Percentiles rank a stretch among this genome's conserved stretches.
Conservation (phyloP, 2,113 vertebrate species). For the Dermatemys mawii region DNA sequence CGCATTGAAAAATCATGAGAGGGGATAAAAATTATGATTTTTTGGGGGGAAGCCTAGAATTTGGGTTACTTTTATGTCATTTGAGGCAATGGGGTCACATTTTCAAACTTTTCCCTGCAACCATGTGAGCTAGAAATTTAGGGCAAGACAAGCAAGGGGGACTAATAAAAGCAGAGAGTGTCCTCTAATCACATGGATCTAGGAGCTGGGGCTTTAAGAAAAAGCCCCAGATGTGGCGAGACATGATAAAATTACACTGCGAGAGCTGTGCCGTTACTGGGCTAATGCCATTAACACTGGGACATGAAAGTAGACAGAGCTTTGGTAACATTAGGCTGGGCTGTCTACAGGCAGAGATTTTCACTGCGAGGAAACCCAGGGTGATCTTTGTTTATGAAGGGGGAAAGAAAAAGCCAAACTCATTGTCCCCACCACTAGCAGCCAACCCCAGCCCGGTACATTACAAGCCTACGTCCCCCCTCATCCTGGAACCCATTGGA, state of each 20-base stretch:
- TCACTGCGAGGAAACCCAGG: too few relatives aligned
- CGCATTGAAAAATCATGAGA: background rate
- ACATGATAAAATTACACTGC: background rate
- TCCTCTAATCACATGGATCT: background rate
- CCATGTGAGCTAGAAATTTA: background rate
- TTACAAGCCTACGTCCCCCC: background rate
- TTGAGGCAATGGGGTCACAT: background rate
- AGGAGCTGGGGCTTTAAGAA: background rate
- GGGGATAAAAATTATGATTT: background rate
- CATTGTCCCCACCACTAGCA: background rate
- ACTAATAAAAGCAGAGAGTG: background rate
- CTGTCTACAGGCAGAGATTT: background rate
- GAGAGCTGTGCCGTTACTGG: background rate
- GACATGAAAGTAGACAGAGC: background rate
- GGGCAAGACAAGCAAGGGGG: background rate
- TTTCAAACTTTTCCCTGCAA: background rate
- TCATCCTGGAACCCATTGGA: background rate
- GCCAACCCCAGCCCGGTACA: background rate
- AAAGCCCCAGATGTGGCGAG: background rate
- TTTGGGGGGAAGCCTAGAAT: background rate
- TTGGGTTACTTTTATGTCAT: background rate
- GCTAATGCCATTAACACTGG: background rate
- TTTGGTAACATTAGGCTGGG: background rate
- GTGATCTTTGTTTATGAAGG: background rate
- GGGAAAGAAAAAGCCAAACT: background rate